Evolutionary conservation across 2,797 vertebrate genomes (phyloP).

Genomic region (Enteromius radiatus): DNA sequence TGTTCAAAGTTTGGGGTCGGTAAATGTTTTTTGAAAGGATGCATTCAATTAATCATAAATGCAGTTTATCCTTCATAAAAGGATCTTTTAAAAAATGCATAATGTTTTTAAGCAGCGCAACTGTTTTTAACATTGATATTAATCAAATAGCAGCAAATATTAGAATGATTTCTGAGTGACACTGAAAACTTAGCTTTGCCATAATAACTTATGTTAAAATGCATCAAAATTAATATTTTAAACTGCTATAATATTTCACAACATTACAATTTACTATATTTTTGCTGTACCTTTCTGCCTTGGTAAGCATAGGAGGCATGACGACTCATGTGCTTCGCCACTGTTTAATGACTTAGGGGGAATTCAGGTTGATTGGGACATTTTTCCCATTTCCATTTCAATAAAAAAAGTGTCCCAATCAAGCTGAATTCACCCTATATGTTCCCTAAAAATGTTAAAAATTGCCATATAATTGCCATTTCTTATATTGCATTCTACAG

Average conservation of each 20-base stretch:
- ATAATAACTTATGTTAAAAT: neutral
- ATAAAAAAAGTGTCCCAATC: too few relatives aligned
- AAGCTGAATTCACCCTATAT: too few relatives aligned
- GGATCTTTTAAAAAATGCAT: neutral
- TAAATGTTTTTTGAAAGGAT: accelerated
- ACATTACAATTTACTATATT: neutral
- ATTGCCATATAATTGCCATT: neutral
- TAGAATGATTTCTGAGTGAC: neutral
- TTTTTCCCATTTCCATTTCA: too few relatives aligned
- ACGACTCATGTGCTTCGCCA: neutral
- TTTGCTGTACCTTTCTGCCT: neutral
- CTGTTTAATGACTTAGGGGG: neutral
- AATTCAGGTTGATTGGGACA: too few relatives aligned
- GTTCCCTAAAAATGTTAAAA: neutral
- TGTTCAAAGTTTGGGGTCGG: neutral
- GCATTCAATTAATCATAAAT: neutral
- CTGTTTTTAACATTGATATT: neutral
- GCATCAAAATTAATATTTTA: neutral
- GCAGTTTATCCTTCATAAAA: neutral
- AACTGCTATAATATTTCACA: neutral
- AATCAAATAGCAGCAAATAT: neutral
- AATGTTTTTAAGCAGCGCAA: neutral
- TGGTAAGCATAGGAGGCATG: neutral
- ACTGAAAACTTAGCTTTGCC: neutral
- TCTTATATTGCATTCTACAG: neutral